Evolutionary conservation across 1,140 invertebrate species (phyloP).

Genomic region (Anoplophora glabripennis): DNA sequence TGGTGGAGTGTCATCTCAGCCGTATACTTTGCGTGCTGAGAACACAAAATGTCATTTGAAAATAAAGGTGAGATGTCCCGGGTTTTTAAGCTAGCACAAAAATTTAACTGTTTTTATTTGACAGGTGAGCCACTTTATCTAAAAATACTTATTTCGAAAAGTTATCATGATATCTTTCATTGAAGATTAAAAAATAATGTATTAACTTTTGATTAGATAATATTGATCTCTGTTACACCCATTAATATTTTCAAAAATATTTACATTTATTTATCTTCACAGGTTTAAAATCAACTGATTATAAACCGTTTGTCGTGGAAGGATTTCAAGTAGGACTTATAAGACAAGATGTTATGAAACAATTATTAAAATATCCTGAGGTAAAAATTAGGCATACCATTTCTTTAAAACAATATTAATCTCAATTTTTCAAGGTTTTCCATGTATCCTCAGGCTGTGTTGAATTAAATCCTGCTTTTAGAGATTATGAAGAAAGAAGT

Average conservation of each 20-base stretch:
- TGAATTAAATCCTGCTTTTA: constrained; percentile 79
- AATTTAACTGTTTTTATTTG: constrained; percentile 84
- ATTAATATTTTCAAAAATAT: constrained; percentile 8
- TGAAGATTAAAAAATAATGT: background rate
- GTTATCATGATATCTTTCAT: constrained; percentile 1
- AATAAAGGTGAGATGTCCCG: constrained; percentile 58
- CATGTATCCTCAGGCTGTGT: constrained; percentile 67
- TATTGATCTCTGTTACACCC: constrained; percentile 36
- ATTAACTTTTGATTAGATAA: background rate
- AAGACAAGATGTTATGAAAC: constrained; percentile 73
- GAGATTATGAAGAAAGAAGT: constrained; percentile 78
- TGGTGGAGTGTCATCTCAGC: too few species aligned
- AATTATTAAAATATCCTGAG: constrained; percentile 78
- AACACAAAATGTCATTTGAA: constrained; percentile 3
- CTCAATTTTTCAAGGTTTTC: constrained; percentile 58
- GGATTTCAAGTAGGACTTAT: constrained; percentile 86
- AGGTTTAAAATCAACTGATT: constrained; percentile 58
- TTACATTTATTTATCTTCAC: constrained; percentile 18
- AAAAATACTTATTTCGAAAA: background rate
- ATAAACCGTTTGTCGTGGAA: constrained; percentile 81
- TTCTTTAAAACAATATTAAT: background rate
- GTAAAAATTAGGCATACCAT: constrained; percentile 53
- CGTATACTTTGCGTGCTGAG: background rate
- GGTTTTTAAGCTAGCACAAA: constrained; percentile 72
- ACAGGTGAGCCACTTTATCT: constrained; percentile 59